These are phyloP conservation scores for Ormyrus nitidulus DNA, from an alignment of 2,888 invertebrate genomes.

Conservation along the genomic window DNA sequence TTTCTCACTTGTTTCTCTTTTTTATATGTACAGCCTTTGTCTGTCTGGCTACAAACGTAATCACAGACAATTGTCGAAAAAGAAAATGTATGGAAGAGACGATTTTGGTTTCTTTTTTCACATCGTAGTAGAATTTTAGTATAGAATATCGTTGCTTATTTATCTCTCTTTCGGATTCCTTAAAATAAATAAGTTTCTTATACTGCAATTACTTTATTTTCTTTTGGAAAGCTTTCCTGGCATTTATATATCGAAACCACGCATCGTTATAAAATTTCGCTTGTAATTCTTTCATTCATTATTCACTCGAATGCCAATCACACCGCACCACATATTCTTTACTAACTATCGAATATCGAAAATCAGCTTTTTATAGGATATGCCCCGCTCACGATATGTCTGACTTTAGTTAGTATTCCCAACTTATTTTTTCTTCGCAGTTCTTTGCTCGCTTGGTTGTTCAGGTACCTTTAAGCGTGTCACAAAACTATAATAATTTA, in stretches of 20 bases:
- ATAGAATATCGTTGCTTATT: constrained; percentile 54
- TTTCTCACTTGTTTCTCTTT: constrained; percentile 52
- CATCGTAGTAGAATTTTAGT: constrained; percentile 56
- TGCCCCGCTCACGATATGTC: constrained; percentile 71
- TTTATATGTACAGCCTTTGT: constrained; percentile 58
- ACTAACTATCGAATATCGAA: constrained; percentile 15
- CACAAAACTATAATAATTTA: constrained; percentile 53
- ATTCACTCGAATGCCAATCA: constrained; percentile 29
- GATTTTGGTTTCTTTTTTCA: constrained; percentile 58
- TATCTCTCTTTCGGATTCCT: constrained; percentile 56
- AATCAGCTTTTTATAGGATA: constrained; percentile 62
- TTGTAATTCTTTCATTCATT: constrained; percentile 13
- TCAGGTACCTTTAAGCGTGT: constrained; percentile 70
- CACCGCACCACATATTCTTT: constrained; percentile 2
- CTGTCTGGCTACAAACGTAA: constrained; percentile 30
- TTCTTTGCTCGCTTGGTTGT: constrained; percentile 63
- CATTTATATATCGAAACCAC: neutral
- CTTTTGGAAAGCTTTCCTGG: constrained; percentile 27
- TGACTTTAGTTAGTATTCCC: constrained; percentile 54
- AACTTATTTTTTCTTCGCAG: constrained; percentile 58
- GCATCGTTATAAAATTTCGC: neutral
- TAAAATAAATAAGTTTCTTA: constrained; percentile 65
- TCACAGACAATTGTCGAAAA: constrained; percentile 63
- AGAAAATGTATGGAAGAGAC: constrained; percentile 65
- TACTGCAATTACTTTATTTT: constrained; percentile 49